Evolutionary conservation across 2,888 invertebrate genomes (phyloP).

Genomic region (Apodemia duryi): DNA sequence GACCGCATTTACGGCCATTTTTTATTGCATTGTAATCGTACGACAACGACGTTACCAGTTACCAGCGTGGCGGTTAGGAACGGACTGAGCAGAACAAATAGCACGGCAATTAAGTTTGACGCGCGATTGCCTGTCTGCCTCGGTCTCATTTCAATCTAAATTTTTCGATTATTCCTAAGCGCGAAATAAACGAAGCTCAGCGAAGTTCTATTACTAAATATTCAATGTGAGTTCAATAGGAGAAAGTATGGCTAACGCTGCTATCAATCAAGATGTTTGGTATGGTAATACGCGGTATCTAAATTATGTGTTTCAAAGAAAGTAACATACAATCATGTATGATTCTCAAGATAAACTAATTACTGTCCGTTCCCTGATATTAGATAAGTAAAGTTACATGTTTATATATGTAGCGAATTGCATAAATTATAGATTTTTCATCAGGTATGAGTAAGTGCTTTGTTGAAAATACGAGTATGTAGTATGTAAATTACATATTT

Average conservation of each 20-base stretch:
- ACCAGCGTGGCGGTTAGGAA: conserved; percentile 49
- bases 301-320: conserved; percentile 35
- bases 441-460: too few species aligned
- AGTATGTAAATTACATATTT: too few species aligned
- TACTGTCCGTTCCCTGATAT: background rate
- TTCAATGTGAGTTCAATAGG: conserved; percentile 41
- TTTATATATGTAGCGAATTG: background rate
- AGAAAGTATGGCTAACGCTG: conserved; percentile 46
- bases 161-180: conserved; percentile 11
- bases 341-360: conserved; percentile 4
- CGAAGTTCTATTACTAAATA: conserved; percentile 40
- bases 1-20: conserved; percentile 47
- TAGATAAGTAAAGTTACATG: background rate
- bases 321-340: conserved; percentile 19
- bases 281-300: conserved; percentile 39
- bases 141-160: conserved; percentile 61
- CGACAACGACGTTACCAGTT: conserved; percentile 36
- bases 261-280: conserved; percentile 48
- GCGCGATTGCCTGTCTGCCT: conserved; percentile 48
- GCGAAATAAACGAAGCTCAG: conserved; percentile 52
- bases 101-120: conserved; percentile 48
- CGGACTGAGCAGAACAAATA: conserved; percentile 37
- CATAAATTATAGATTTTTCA: background rate
- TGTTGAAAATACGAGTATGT: too few species aligned
- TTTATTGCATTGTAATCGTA: conserved; percentile 36